Percentiles rank a stretch among this genome's conserved stretches.
Evolutionary conservation across 2,113 vertebrate genomes (phyloP).

Genomic region (Sciurus niger): DNA sequence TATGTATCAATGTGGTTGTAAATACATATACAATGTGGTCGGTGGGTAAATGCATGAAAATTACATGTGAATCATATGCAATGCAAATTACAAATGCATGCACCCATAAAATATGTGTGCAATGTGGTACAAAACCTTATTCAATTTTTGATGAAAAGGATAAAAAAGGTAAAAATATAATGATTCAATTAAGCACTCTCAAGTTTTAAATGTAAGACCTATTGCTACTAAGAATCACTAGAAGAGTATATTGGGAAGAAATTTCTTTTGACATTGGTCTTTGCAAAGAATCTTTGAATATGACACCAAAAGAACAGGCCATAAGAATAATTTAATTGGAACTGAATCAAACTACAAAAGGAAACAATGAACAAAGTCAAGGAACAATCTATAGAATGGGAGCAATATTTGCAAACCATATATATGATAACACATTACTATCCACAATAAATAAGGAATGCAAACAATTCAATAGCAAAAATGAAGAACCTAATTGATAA

Average conservation of each 20-base stretch:
- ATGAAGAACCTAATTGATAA: not conserved
- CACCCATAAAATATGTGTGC: not conserved
- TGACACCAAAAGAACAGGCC: not conserved
- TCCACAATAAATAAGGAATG: not conserved
- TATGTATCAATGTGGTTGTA: not conserved
- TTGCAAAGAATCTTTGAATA: not conserved
- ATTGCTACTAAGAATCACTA: not conserved
- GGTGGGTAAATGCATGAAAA: not conserved
- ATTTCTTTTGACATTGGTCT: not conserved
- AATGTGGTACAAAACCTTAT: not conserved
- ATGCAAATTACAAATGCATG: not conserved
- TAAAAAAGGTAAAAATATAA: not conserved
- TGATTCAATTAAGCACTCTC: not conserved
- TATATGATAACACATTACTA: not conserved
- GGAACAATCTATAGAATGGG: not conserved
- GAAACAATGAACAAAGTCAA: not conserved
- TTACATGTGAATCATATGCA: not conserved
- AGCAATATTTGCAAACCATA: not conserved
- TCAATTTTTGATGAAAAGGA: not conserved
- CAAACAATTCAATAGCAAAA: not conserved
- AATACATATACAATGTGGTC: not conserved
- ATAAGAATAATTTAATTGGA: not conserved
- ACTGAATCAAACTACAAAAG: not conserved
- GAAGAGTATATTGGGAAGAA: not conserved
- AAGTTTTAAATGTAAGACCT: not conserved